phyloP scores from a whole-genome alignment of 2,888 invertebrate species.

The Ommatoiulus sabulosus region DNA sequence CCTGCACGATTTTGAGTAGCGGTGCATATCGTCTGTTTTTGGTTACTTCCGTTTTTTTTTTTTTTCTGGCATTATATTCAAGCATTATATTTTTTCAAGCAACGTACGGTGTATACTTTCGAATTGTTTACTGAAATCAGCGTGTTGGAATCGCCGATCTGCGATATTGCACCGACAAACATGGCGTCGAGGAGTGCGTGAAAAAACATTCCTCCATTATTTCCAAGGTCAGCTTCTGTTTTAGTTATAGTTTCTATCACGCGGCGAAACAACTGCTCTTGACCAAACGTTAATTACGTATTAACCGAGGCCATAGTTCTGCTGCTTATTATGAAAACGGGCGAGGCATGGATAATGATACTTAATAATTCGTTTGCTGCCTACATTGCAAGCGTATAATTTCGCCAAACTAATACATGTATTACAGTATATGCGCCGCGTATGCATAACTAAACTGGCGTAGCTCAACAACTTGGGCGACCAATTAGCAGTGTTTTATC shows the following conservation, averaged over 20 bases:
- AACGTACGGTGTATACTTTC: neutral
- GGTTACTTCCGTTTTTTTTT: neutral
- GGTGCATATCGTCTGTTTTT: too few relatives aligned
- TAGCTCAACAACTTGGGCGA: neutral
- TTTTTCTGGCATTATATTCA: neutral
- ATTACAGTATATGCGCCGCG: neutral
- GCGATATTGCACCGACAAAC: too few relatives aligned
- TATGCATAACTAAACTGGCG: neutral
- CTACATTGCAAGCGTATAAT: neutral
- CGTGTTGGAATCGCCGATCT: too few relatives aligned
- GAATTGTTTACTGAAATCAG: neutral
- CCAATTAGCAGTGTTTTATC: neutral
- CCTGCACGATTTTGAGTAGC: too few relatives aligned
- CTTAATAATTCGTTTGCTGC: neutral
- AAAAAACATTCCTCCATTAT: neutral
- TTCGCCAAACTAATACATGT: neutral
- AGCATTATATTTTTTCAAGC: too few relatives aligned
- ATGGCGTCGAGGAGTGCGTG: neutral
- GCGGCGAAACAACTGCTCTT: neutral
- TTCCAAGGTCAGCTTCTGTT: neutral
- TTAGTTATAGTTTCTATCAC: neutral
- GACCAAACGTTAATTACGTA: neutral
- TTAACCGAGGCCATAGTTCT: neutral
- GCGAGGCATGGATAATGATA: constrained; percentile 13
- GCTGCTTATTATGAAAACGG: neutral